Base-by-base conservation (phyloP, 2,113 vertebrate species). In the Rhinoderma darwinii region DNA sequence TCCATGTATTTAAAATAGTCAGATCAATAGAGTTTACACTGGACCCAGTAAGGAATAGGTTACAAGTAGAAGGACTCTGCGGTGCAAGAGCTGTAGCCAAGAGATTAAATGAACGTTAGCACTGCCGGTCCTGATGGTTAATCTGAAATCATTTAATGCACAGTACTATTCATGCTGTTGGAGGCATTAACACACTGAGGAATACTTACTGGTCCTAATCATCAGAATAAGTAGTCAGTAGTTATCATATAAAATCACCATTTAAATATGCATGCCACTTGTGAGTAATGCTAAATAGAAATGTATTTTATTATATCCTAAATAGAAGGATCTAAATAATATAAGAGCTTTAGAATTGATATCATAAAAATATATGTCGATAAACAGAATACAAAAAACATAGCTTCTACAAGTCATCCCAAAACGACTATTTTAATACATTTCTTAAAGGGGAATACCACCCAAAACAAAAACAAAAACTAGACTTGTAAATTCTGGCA, bases 71-170 rank as follows among this genome's bases (percentile, higher is more conserved):
- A 47, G 72, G 25, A 74, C 41, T 74, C 72, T n/a, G 72, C 5
- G 2, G 72, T 74, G 72, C 39, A 30, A 30, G 50, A 76, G 74
- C 41, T 44, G 22, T 25, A 77, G 43, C 44, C 41, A 44, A 50
- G n/a, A 76, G 74, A 76, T 76, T 47, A 76, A 76, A n/a, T 50
- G n/a, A 27, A 30, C 41, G 17, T 76, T 76, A 76, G 43, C 74
- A 47, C 74, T 47, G 41, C 74, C 50, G 74, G 25, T 76, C 74
- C 43, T 50, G 74, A 76, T 76, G 74, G 43, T 44, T 76, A 76
- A 76, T 76, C 74, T 76, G 74, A 50, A 76, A 76, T 76, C 74
- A 50, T 76, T 76, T 76, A 76, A 76, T 44, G 41, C 43, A 27
- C 43, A 76, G 74, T 47, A 76, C 74, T 44, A 74, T 41, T 74